Base-by-base conservation (phyloP, 2,888 invertebrate species). In the Cryptus viduatorius region DNA sequence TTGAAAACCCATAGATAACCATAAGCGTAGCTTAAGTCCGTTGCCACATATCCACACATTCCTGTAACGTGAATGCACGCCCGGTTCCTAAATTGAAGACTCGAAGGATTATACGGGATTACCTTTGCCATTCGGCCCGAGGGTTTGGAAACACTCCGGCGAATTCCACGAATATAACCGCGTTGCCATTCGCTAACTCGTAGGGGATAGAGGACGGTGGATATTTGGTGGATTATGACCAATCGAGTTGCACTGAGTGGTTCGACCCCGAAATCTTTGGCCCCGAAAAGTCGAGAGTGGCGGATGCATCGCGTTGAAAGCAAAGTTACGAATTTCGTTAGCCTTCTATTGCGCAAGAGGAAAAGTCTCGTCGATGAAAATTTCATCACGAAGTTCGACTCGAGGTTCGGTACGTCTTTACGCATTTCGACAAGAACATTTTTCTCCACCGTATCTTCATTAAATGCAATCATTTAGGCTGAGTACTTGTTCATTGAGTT, bases 21-120 rank as follows among this genome's bases (percentile, higher is more conserved):
- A 37, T 37, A 53, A 48, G 65, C 67, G 19, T 67, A 42, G 61
- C 56, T 86, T 69, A 82, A 85, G 80, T 73, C 61, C 59, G 65
- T 72, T 48, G 56, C 56, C 19, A 12, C 24, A 69, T 53, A 46
- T 50, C 56, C 61, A 48, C 65, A 44, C 67, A 69, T 65, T 31
- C 64, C 42, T 64, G 75, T 19, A 59, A 59, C 53, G 68, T 46
- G 37, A 29, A 37, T 42, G 76, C 71, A 50, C 31, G 67, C 42
- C 16, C 29, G 48, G 83, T 83, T 61, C 64, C 76, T 48, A 72
- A 83, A 86, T 85, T 83, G 79, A 81, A 83, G 79, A 75, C 76
- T 73, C 48, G 69, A 59, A 79, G 82, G 86, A 80, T 86, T 80
- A 85, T 83, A 59, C 46, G 42, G 77, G 73, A 86, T 85, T 85